Evolutionary conservation across 2,113 vertebrate species (phyloP).

Genomic region (Ranitomeya imitator): DNA sequence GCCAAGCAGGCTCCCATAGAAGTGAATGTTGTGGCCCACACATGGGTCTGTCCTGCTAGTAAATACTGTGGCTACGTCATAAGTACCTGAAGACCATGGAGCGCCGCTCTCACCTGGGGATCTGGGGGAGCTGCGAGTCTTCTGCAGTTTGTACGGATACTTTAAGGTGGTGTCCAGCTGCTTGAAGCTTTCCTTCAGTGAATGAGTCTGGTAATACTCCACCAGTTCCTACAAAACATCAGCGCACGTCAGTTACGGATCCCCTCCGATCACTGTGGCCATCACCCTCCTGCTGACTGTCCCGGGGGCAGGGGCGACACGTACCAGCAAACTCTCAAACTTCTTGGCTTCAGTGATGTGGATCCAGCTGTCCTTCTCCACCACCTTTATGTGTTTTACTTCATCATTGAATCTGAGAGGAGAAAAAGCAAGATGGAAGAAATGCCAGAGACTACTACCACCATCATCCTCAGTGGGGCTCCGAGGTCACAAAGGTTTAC

Average conservation of each 20-base stretch:
- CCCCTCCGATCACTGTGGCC: background rate
- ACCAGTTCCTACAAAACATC: conserved; percentile 84
- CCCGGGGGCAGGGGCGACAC: conserved; percentile 12
- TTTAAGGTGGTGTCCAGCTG: conserved; percentile 91
- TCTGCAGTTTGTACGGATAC: conserved; percentile 90
- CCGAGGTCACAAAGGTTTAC: too few species aligned
- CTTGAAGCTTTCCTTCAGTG: conserved; percentile 97
- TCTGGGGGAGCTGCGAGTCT: conserved; percentile 76
- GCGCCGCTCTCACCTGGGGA: conserved; percentile 82
- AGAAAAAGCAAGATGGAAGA: fast-evolving
- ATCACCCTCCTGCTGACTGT: background rate
- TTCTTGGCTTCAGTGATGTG: conserved; percentile 98
- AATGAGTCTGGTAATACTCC: conserved; percentile 96
- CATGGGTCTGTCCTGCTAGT: too few species aligned
- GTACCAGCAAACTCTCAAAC: conserved; percentile 94
- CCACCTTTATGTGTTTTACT: conserved; percentile 98
- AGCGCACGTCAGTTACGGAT: background rate
- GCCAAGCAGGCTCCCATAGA: too few species aligned
- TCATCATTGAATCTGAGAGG: conserved; percentile 90
- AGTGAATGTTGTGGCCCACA: too few species aligned
- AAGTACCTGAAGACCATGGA: background rate
- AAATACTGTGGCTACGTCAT: too few species aligned
- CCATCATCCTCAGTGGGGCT: background rate
- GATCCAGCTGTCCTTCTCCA: conserved; percentile 96
- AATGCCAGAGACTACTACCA: background rate